phyloP scores from a whole-genome alignment of 2,113 vertebrate genomes.

The Illadopsis cleaveri region DNA sequence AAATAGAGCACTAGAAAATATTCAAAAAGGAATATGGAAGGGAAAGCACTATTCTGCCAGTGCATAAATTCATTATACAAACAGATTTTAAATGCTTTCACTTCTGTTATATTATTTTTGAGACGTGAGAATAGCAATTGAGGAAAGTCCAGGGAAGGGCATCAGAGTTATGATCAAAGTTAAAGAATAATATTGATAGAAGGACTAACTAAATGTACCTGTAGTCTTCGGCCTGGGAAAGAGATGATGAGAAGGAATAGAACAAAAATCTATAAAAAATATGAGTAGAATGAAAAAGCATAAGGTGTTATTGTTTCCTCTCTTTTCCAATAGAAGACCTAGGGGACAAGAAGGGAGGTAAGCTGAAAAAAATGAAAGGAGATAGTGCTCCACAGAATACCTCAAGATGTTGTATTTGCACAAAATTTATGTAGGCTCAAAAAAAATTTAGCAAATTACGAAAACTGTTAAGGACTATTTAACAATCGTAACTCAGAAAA shows the following conservation, averaged over 20 bases:
- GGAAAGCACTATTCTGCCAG: not conserved
- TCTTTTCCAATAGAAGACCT: not conserved
- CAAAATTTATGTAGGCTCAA: not conserved
- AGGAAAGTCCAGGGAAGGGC: not conserved
- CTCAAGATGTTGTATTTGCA: not conserved
- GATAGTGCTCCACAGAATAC: not conserved
- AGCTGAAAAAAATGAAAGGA: not conserved
- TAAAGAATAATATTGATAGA: not conserved
- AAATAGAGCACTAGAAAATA: not conserved
- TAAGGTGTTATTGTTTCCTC: not conserved
- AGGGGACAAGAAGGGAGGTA: not conserved
- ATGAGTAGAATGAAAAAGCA: not conserved
- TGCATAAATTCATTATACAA: not conserved
- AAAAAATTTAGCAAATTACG: not conserved
- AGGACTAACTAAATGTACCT: not conserved
- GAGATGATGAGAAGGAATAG: not conserved
- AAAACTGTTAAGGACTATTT: not conserved
- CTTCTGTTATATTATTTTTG: not conserved
- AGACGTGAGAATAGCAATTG: not conserved
- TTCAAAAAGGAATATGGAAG: not conserved
- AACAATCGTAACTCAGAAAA: not conserved
- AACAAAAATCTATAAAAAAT: not conserved
- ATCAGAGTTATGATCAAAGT: not conserved
- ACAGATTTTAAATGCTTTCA: not conserved
- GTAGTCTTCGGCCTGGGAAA: not conserved